Percentiles rank a stretch among this genome's conserved stretches.
Conservation (phyloP, 2,113 vertebrate species). For the Bos indicus region DNA sequence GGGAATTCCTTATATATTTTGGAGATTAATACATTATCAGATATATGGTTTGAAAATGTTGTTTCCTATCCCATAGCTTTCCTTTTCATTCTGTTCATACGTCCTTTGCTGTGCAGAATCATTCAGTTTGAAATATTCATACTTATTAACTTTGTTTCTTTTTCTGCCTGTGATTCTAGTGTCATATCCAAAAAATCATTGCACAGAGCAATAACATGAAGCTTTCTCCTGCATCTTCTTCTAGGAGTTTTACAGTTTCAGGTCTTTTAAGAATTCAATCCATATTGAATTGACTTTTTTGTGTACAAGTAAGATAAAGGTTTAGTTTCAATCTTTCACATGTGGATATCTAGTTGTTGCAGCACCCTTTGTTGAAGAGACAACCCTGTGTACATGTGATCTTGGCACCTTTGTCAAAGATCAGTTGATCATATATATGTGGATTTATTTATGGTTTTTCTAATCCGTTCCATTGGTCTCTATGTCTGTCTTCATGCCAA, state of each 20-base stretch:
- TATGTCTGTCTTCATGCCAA: neutral
- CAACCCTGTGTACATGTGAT: neutral
- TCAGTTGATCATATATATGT: neutral
- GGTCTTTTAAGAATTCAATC: neutral
- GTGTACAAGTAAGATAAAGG: neutral
- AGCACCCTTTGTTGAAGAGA: neutral
- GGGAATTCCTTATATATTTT: neutral
- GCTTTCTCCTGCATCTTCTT: neutral
- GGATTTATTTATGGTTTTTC: neutral
- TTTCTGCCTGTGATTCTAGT: neutral
- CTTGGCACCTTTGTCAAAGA: neutral
- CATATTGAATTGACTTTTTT: neutral
- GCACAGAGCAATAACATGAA: neutral
- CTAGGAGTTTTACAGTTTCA: neutral
- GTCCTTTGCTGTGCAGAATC: neutral
- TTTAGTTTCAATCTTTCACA: neutral
- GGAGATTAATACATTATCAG: neutral
- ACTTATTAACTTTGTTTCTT: neutral
- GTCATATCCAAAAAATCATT: neutral
- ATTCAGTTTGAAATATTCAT: neutral
- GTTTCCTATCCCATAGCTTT: neutral
- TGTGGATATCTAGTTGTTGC: neutral
- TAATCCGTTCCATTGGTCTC: neutral
- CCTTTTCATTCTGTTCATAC: neutral
- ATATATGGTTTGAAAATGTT: neutral